Evolutionary conservation across 2,888 invertebrate genomes (phyloP).

Genomic region (Oscheius onirici): DNA sequence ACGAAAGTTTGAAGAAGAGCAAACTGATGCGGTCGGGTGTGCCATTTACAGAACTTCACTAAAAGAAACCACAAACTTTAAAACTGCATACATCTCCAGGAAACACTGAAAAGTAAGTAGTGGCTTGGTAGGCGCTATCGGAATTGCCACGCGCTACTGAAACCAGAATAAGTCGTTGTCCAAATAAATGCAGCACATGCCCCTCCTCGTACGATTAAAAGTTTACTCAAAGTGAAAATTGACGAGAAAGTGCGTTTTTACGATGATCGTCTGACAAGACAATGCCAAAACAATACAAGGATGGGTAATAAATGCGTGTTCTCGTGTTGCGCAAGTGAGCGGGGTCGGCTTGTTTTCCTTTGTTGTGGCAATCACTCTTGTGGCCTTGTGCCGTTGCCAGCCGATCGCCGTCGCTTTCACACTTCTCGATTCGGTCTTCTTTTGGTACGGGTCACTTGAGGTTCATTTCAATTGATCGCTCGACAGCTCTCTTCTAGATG

Average conservation of each 20-base stretch:
- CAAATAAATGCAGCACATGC: conserved; percentile 14
- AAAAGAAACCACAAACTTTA: too few species aligned
- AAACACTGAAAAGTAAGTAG: too few species aligned
- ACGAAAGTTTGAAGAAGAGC: too few species aligned
- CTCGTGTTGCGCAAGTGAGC: not conserved
- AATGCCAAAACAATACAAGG: not conserved
- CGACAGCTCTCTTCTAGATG: not conserved
- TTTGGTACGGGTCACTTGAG: not conserved
- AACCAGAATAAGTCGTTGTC: conserved; percentile 23
- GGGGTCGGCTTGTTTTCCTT: conserved; percentile 27
- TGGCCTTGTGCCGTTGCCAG: conserved; percentile 20
- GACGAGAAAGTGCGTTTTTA: not conserved
- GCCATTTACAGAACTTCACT: too few species aligned
- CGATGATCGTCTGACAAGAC: not conserved
- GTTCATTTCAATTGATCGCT: not conserved
- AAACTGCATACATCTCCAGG: too few species aligned
- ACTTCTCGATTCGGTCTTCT: not conserved
- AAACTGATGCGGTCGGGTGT: too few species aligned
- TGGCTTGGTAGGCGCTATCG: conserved; percentile 1
- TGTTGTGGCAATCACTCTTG: conserved; percentile 29
- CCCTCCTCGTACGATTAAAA: not conserved
- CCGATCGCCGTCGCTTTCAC: conserved; percentile 18
- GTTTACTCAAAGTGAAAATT: not conserved
- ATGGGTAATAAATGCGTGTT: too few species aligned
- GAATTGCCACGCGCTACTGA: conserved; percentile 27